phyloP scores from a whole-genome alignment of 2,113 vertebrate species.

The Stomatorhinus ivindoensis region DNA sequence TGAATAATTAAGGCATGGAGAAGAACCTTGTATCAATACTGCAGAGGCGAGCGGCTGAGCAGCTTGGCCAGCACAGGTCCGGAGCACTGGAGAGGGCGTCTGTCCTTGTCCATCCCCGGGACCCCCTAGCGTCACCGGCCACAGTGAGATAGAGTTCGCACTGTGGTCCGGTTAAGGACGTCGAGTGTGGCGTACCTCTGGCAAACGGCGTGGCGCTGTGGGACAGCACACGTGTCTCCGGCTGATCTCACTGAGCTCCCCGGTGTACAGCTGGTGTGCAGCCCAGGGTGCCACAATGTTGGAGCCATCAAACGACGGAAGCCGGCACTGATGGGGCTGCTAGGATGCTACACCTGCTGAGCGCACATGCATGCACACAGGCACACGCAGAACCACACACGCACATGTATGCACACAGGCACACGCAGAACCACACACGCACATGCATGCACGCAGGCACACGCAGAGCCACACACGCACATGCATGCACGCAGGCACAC shows the following conservation, averaged over 20 bases:
- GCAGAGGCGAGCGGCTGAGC: background rate
- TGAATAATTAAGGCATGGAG: slow-evolving; percentile 9
- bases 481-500: no score
- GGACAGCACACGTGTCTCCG: background rate
- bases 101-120: background rate
- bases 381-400: slow-evolving; percentile 19
- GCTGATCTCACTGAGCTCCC: background rate
- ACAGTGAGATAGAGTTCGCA: background rate
- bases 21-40: background rate
- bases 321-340: slow-evolving; percentile 27
- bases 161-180: background rate
- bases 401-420: background rate
- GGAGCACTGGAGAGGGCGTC: background rate
- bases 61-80: background rate
- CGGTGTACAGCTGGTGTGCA: background rate
- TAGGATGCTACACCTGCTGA: slow-evolving; percentile 54
- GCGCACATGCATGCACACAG: slow-evolving; percentile 28
- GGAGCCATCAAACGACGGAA: slow-evolving; percentile 68
- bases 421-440: no score
- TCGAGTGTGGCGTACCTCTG: background rate
- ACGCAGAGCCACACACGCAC: no score
- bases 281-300: slow-evolving; percentile 46
- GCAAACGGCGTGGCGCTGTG: background rate
- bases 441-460: background rate
- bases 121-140: no score